Evolutionary conservation across 1,140 invertebrate species (phyloP).

Genomic region (Drosophila novamexicana): DNA sequence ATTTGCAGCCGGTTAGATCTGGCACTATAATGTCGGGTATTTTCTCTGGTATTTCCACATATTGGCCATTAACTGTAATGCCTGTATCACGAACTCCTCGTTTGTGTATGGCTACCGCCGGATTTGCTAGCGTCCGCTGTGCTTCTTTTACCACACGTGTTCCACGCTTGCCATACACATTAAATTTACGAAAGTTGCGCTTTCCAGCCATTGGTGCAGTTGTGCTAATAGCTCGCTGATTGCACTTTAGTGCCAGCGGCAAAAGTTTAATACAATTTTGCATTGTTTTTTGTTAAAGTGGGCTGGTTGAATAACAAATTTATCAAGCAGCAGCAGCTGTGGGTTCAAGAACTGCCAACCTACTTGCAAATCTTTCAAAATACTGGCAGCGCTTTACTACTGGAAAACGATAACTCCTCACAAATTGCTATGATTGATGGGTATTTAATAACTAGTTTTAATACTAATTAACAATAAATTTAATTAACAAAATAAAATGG

Average conservation of each 20-base stretch:
- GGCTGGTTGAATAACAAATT: slow-evolving; percentile 71
- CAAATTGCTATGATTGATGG: background rate
- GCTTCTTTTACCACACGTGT: slow-evolving; percentile 87
- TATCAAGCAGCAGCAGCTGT: slow-evolving; percentile 48
- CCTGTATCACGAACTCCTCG: slow-evolving; percentile 89
- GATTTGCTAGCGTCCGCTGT: slow-evolving; percentile 86
- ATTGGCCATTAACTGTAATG: slow-evolving; percentile 86
- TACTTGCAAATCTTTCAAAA: background rate
- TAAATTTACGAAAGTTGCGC: slow-evolving; percentile 92
- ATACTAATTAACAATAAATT: too few relatives aligned
- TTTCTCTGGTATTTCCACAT: slow-evolving; percentile 92
- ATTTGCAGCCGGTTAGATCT: slow-evolving; percentile 90
- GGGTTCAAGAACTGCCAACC: background rate
- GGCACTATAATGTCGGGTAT: slow-evolving; percentile 97
- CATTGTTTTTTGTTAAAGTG: slow-evolving; percentile 52
- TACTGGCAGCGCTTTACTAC: background rate
- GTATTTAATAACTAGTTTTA: too few relatives aligned
- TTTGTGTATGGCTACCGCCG: slow-evolving; percentile 87
- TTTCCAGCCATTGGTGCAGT: slow-evolving; percentile 87
- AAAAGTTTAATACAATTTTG: slow-evolving; percentile 70
- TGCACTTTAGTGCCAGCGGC: slow-evolving; percentile 49
- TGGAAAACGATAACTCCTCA: slow-evolving; percentile 14
- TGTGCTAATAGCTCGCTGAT: slow-evolving; percentile 86
- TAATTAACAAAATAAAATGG: too few relatives aligned
- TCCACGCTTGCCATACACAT: slow-evolving; percentile 90